These are phyloP conservation scores for Otocyon megalotis DNA, from an alignment of 2,113 vertebrate genomes.

Conservation along the genomic window DNA sequence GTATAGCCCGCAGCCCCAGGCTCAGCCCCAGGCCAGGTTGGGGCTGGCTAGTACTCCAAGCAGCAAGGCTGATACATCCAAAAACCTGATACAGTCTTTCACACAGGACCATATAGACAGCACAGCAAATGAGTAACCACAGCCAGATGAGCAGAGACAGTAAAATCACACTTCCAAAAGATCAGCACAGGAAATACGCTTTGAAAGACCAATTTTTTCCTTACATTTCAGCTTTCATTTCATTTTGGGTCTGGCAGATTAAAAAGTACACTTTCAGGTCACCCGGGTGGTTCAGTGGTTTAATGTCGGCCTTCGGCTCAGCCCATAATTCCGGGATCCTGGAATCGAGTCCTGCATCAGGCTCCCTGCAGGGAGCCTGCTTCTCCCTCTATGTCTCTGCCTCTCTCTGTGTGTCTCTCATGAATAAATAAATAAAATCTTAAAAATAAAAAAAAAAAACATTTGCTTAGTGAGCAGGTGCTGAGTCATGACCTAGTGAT, in stretches of 20 bases:
- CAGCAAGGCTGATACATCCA: not conserved
- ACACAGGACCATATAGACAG: not conserved
- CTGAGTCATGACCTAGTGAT: conserved; percentile 27
- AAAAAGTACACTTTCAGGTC: no score
- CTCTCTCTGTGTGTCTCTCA: no score
- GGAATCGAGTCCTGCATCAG: no score
- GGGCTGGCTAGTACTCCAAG: not conserved
- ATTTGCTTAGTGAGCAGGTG: not conserved
- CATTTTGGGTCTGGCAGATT: not conserved
- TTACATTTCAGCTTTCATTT: not conserved
- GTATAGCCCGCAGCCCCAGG: not conserved
- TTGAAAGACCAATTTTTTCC: not conserved
- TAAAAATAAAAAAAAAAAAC: no score
- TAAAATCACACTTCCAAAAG: not conserved
- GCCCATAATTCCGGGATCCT: no score
- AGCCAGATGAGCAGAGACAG: not conserved
- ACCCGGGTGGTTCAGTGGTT: no score
- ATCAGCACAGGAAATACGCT: rapidly evolving
- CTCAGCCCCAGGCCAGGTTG: not conserved
- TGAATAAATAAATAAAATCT: no score
- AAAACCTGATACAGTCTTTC: not conserved
- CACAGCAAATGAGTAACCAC: not conserved
- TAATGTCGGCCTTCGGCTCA: no score
- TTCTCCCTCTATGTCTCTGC: not conserved
- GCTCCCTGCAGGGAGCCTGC: no score